phyloP scores from a whole-genome alignment of 2,113 vertebrate species.

The Myanophis thanlyinensis region DNA sequence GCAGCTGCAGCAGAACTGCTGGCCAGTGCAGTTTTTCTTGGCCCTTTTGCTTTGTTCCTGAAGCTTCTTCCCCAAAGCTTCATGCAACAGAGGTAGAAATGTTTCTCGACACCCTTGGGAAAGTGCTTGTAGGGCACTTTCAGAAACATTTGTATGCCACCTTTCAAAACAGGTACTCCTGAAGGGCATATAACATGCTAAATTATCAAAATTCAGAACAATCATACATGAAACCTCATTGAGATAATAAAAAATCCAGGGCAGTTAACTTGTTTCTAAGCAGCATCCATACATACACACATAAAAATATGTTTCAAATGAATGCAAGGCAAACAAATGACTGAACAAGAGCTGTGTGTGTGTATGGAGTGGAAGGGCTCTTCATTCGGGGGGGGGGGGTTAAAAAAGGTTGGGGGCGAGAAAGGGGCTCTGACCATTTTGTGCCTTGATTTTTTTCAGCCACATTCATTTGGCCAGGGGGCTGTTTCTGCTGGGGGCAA shows the following conservation, averaged over 20 bases:
- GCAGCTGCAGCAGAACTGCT: background rate
- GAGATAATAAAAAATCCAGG: background rate
- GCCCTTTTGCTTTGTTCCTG: background rate
- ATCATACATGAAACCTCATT: background rate
- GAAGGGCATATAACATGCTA: background rate
- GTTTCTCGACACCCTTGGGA: background rate
- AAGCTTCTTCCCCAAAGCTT: background rate
- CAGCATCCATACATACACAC: too few species aligned
- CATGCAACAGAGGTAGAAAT: background rate
- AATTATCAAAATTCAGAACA: background rate
- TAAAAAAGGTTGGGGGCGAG: background rate
- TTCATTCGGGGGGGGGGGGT: background rate
- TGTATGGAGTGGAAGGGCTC: background rate
- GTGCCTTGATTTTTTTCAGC: background rate
- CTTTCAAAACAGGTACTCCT: background rate
- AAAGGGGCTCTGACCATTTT: background rate
- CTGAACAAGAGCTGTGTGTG: background rate
- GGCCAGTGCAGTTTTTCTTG: background rate
- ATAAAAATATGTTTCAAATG: background rate
- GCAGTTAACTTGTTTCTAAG: background rate
- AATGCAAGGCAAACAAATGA: background rate
- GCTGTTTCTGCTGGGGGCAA: background rate
- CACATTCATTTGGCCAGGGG: background rate
- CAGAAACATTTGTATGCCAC: background rate
- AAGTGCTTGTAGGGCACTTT: background rate